Conservation (phyloP, 1,140 invertebrate genomes). For the Drosophila chauvacae region DNA sequence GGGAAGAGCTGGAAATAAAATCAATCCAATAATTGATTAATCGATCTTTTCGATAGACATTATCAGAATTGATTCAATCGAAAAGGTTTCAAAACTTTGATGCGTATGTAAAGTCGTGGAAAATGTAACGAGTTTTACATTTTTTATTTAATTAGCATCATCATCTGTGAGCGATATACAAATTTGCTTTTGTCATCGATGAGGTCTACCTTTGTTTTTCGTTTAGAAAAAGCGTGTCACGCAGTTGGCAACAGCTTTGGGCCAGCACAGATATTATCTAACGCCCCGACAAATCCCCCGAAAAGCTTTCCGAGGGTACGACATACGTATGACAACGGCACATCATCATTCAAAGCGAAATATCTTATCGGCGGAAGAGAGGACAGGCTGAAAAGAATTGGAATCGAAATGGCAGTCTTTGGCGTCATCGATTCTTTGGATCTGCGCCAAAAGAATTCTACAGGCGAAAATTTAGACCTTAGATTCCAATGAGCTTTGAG, state of each 20-base stretch:
- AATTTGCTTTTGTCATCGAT: neutral
- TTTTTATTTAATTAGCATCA: neutral
- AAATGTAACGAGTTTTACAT: no score
- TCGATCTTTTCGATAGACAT: no score
- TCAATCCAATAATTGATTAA: no score
- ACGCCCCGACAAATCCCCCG: slow-evolving; percentile 70
- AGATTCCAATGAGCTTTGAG: no score
- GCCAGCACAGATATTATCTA: slow-evolving; percentile 70
- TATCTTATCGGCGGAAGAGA: slow-evolving; percentile 67
- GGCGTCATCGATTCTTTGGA: slow-evolving; percentile 23
- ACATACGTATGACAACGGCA: slow-evolving; percentile 70
- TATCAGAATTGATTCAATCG: no score
- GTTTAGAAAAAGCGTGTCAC: slow-evolving; percentile 41
- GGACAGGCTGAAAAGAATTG: slow-evolving; percentile 13
- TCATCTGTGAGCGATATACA: slow-evolving; percentile 1
- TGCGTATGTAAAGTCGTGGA: no score
- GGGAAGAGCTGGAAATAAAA: no score
- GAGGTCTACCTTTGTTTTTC: neutral
- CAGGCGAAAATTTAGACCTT: neutral
- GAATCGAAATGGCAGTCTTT: slow-evolving; percentile 1
- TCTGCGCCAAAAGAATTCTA: slow-evolving; percentile 23
- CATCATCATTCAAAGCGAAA: slow-evolving; percentile 76
- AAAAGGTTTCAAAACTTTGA: no score
- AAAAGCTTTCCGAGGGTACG: slow-evolving; percentile 46
- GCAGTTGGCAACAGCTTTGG: slow-evolving; percentile 34